Percentiles rank a stretch among this genome's conserved stretches.
These are phyloP conservation scores for Pegoplata infirma DNA, from an alignment of 2,888 invertebrate species.

Conservation along the genomic window DNA sequence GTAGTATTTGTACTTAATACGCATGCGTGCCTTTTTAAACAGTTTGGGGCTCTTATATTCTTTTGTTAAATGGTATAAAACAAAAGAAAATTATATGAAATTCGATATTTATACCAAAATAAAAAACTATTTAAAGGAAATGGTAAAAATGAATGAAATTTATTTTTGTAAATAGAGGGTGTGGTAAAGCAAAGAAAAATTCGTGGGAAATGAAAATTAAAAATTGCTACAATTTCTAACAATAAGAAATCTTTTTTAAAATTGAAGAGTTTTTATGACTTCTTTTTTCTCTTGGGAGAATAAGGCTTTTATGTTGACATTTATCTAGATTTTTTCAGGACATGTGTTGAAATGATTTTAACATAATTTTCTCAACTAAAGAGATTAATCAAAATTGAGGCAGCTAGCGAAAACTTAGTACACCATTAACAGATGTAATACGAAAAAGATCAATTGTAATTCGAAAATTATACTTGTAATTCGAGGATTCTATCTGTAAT, in stretches of 20 bases:
- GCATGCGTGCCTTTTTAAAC: slow-evolving; percentile 57
- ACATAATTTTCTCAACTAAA: too few species aligned
- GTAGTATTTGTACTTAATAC: slow-evolving; percentile 13
- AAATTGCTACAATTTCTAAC: not conserved
- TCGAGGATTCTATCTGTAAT: too few species aligned
- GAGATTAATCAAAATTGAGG: too few species aligned
- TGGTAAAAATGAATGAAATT: not conserved
- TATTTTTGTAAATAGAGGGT: not conserved
- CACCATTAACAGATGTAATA: too few species aligned
- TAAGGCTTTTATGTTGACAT: not conserved
- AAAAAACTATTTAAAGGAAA: slow-evolving; percentile 1
- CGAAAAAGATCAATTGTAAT: too few species aligned
- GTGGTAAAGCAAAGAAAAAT: not conserved
- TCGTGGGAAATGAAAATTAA: not conserved
- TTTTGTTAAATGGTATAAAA: slow-evolving; percentile 19
- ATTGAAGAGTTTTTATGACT: not conserved
- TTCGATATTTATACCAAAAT: slow-evolving; percentile 59
- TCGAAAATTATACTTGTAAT: too few species aligned
- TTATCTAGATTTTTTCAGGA: not conserved
- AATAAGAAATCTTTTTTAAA: too few species aligned
- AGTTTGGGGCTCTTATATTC: slow-evolving; percentile 48
- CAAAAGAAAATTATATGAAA: slow-evolving; percentile 57
- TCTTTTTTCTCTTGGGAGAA: not conserved
- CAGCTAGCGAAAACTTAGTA: too few species aligned
- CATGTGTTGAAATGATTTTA: too few species aligned